Conservation (phyloP, 2,797 vertebrate species). For the Crax fasciolata region DNA sequence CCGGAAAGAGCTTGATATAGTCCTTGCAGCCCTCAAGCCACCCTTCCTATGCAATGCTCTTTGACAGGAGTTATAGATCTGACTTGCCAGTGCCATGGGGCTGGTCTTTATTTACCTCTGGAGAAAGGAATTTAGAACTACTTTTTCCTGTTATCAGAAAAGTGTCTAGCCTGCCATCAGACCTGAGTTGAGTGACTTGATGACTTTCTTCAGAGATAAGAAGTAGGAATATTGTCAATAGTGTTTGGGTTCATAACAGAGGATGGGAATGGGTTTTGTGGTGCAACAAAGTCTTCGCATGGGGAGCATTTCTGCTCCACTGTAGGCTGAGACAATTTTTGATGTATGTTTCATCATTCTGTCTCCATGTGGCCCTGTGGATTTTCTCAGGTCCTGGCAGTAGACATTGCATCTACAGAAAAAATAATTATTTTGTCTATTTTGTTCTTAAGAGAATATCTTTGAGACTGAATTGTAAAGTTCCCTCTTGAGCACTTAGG, state of each 20-base stretch:
- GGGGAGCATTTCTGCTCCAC: not conserved
- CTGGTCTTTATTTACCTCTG: not conserved
- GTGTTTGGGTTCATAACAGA: not conserved
- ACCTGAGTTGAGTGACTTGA: not conserved
- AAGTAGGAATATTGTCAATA: not conserved
- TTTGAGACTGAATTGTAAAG: not conserved
- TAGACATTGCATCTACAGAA: not conserved
- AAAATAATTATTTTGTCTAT: not conserved
- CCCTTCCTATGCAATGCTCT: not conserved
- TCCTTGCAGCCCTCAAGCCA: not conserved
- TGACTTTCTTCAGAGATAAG: not conserved
- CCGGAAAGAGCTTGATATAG: not conserved
- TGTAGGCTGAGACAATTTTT: not conserved
- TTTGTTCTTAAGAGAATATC: not conserved
- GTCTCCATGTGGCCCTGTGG: too few relatives aligned
- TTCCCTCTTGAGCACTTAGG: not conserved
- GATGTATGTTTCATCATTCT: not conserved
- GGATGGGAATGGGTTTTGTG: not conserved
- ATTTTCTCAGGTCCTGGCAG: not conserved
- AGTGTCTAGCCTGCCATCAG: not conserved
- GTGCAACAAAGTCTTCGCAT: not conserved
- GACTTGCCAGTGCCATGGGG: not conserved
- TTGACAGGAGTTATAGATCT: not conserved
- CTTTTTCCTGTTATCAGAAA: not conserved
- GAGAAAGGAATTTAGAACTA: not conserved